Percentiles rank a stretch among this genome's conserved stretches.
These are phyloP conservation scores for Ardeotis arabs DNA, from an alignment of 2,113 vertebrate species.

Conservation along the genomic window DNA sequence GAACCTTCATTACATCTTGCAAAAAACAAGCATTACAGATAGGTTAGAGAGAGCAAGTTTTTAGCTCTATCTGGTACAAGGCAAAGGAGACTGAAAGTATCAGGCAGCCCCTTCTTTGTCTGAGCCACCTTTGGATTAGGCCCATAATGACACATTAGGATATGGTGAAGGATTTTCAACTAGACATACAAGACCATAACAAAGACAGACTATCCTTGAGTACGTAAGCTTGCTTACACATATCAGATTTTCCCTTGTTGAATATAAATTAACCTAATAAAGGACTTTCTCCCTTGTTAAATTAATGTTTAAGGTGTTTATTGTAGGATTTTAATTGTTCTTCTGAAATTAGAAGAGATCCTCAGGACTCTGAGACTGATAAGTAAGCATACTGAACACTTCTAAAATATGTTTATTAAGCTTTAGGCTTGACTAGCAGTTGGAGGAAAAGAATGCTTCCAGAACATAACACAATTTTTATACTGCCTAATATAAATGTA, in stretches of 20 bases:
- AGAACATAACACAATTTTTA: not conserved
- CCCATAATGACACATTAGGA: not conserved
- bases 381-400: not conserved
- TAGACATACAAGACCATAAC: not conserved
- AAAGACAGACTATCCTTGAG: not conserved
- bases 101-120: not conserved
- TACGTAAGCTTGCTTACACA: not conserved
- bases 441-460: not conserved
- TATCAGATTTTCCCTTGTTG: not conserved
- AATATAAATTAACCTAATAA: not conserved
- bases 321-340: not conserved
- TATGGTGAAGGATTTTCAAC: not conserved
- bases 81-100: not conserved
- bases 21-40: not conserved
- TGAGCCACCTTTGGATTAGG: not conserved
- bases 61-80: not conserved
- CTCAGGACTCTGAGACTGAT: not conserved
- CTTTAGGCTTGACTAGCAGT: not conserved
- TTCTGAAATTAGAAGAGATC: not conserved
- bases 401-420: not conserved
- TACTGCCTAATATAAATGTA: not conserved
- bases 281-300: not conserved
- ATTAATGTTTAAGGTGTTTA: not conserved
- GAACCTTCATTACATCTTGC: not conserved
- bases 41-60: not conserved